Evolutionary conservation across 2,113 vertebrate species (phyloP), one percentile per base, ranked within the genome.

Genomic region (Rhombomys opimus): DNA sequence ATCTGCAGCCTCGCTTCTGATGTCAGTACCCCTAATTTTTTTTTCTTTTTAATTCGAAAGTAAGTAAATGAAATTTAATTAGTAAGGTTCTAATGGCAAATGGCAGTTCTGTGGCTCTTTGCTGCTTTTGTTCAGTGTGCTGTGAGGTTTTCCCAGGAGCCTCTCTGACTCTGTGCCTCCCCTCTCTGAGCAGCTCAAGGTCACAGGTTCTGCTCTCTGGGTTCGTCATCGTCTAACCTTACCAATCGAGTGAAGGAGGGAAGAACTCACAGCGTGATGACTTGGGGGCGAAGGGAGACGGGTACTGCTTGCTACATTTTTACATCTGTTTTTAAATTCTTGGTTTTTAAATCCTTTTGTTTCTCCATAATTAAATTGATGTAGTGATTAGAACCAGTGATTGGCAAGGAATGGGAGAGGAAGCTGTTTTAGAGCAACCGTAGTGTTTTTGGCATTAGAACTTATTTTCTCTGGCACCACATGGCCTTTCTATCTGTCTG

Each of bases 321-420:
- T 12, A 30, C 9, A n/a, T 82, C 65, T 93, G 59, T 89, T 73
- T 87, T 89, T 59, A 65, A 82, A 81, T 86, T 73, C n/a, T 77
- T 75, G 32, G 70, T 87, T 94, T 89, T 52, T 61, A 25, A 87
- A 89, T 88, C 86, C 54, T 30, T 75, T 92, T 92, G 67, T 91
- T 91, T 32, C 91, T 92, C 27, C 27, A 41, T 85, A 61, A 87
- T 78, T 57, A 89, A 81, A 32, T 86, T 90, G 76, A n/a, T 52
- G 6, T 67, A 81, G 38, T 77, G n/a, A 65, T 89, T 89, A 41
- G 84, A 94, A 87, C 68, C 85, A 18, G 50, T 65, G 81, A 81
- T 85, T 88, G 80, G 75, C 80, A 18, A 65, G 91, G 85, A 76
- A 63, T n/a, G 41, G 14, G 52, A 92, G 59, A 68, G 20, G 10